These are phyloP conservation scores for Macaria liturata DNA, from an alignment of 2,888 invertebrate genomes.

Conservation along the genomic window DNA sequence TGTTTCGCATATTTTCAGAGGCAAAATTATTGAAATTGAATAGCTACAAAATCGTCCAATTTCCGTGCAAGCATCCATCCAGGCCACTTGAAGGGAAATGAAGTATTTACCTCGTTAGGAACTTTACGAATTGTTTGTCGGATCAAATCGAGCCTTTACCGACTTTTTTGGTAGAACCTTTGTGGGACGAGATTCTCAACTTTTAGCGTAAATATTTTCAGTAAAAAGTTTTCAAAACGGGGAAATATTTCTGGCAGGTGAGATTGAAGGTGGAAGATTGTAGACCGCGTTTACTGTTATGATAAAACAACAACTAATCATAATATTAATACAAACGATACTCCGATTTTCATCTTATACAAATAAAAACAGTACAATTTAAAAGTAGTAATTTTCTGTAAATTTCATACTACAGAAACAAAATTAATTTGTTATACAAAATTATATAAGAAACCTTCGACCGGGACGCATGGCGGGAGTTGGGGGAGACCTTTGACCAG, in stretches of 20 bases:
- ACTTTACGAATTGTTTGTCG: constrained; percentile 17
- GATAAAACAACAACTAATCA: too few relatives aligned
- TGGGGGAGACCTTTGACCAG: too few relatives aligned
- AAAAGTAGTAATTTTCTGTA: too few relatives aligned
- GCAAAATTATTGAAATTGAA: background rate
- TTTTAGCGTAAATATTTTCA: constrained; percentile 14
- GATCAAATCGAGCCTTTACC: constrained; percentile 18
- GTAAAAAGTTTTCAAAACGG: constrained; percentile 9
- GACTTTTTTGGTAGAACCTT: constrained; percentile 15
- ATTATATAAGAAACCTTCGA: too few relatives aligned
- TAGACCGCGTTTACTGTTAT: too few relatives aligned
- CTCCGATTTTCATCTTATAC: too few relatives aligned
- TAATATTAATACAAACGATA: too few relatives aligned
- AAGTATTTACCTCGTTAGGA: constrained; percentile 23
- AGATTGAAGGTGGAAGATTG: background rate
- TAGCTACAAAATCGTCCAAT: background rate
- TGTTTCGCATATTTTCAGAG: too few relatives aligned
- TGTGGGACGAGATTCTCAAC: constrained; percentile 6
- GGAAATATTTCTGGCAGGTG: constrained; percentile 4
- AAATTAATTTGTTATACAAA: too few relatives aligned
- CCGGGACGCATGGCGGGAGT: too few relatives aligned
- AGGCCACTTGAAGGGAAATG: constrained; percentile 10
- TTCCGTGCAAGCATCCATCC: background rate
- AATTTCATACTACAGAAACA: too few relatives aligned
- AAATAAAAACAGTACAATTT: too few relatives aligned